phyloP scores from a whole-genome alignment of 2,797 vertebrate genomes.

The Cyclura pinguis region DNA sequence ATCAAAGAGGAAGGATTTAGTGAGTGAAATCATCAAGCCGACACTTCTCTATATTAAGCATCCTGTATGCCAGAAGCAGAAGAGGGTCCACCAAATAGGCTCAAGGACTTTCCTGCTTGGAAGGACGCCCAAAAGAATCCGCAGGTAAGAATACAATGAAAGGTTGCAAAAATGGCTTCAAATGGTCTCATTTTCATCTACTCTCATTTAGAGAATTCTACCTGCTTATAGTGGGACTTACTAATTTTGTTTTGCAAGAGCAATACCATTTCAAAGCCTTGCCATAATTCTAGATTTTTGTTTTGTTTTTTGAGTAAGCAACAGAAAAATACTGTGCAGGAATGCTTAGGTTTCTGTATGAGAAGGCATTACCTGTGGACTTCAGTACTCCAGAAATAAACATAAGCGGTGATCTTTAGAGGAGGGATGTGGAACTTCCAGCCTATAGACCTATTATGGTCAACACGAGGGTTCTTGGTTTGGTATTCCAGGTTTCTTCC shows the following conservation, averaged over 20 bases:
- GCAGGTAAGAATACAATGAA: constrained; percentile 82
- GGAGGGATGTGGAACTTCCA: too few species aligned
- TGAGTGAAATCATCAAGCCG: constrained; percentile 19
- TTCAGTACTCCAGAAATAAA: constrained; percentile 13
- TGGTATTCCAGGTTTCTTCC: too few species aligned
- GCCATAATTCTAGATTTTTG: background rate
- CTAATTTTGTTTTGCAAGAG: background rate
- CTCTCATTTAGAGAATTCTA: constrained; percentile 7
- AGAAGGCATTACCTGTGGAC: background rate
- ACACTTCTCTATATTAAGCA: constrained; percentile 68
- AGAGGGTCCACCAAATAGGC: constrained; percentile 75
- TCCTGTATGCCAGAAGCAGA: constrained; percentile 84
- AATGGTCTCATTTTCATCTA: background rate
- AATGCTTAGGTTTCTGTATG: background rate
- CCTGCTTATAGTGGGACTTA: background rate
- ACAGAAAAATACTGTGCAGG: background rate
- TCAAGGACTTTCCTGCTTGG: constrained; percentile 86
- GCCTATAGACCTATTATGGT: too few species aligned
- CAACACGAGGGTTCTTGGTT: too few species aligned
- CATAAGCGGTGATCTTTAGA: background rate
- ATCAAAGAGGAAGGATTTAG: constrained; percentile 22
- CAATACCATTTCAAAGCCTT: background rate
- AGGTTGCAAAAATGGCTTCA: background rate
- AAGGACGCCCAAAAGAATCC: constrained; percentile 86
- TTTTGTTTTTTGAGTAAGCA: background rate